Percentiles rank a stretch among this genome's conserved stretches.
Conservation (phyloP, 2,797 vertebrate species). For the Bovichtus diacanthus region DNA sequence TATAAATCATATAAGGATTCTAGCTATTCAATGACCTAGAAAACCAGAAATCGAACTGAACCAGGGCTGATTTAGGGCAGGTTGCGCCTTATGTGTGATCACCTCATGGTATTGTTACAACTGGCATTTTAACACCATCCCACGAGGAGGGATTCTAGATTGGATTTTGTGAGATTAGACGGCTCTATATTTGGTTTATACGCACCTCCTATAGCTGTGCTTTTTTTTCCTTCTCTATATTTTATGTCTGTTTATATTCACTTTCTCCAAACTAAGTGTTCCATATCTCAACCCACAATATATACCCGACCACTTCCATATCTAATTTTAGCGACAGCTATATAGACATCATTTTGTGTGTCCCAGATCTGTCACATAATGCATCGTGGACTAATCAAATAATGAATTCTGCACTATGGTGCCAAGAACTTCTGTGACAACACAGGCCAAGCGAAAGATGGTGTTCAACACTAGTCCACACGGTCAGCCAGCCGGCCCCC, state of each 20-base stretch:
- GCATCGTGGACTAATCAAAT: background rate
- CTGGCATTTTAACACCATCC: background rate
- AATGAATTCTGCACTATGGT: background rate
- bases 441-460: background rate
- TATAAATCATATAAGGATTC: too few species aligned
- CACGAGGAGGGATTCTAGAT: background rate
- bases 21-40: background rate
- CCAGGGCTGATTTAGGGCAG: background rate
- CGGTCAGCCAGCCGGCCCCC: conserved; percentile 31
- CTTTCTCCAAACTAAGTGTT: background rate
- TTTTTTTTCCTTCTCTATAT: background rate
- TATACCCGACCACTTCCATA: background rate
- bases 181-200: background rate
- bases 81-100: background rate
- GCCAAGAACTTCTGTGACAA: background rate
- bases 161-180: background rate
- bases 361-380: background rate
- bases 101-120: background rate
- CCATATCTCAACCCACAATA: background rate
- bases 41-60: background rate
- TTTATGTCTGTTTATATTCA: background rate
- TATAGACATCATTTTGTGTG: background rate
- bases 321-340: background rate
- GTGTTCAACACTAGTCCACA: conserved; percentile 30
- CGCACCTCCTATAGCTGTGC: background rate